Percentiles rank a stretch among this genome's conserved stretches.
Evolutionary conservation across 2,888 invertebrate species (phyloP).

Genomic region (Hyles lineata): DNA sequence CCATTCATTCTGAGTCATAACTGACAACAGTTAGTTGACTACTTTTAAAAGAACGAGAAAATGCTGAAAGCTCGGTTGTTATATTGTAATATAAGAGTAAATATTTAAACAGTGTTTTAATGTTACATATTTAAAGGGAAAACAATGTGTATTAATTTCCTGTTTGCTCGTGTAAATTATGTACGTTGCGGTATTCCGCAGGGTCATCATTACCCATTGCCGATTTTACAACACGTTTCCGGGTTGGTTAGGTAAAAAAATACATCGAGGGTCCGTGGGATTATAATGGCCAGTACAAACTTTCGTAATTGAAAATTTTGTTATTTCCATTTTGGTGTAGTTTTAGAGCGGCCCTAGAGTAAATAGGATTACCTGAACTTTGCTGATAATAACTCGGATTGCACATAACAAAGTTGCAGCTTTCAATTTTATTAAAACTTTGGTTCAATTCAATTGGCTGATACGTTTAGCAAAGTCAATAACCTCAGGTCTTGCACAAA

Average conservation of each 20-base stretch:
- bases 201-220: background rate
- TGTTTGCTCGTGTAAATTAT: background rate
- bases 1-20: too few species aligned
- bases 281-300: background rate
- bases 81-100: background rate
- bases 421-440: conserved; percentile 3
- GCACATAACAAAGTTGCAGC: background rate
- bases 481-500: background rate
- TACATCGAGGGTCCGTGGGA: background rate
- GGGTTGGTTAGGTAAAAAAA: background rate
- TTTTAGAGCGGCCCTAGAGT: background rate
- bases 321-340: background rate
- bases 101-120: background rate
- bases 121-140: background rate
- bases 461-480: conserved; percentile 6
- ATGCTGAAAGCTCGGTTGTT: background rate
- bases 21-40: too few species aligned
- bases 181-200: background rate
- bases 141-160: background rate
- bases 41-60: too few species aligned
- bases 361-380: background rate
- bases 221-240: background rate
- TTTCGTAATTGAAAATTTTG: background rate
- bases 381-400: background rate
- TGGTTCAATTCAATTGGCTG: background rate